A percentile compares a stretch with the other conserved stretches of the same genome.
These are phyloP conservation scores for Alethe diademata DNA, from an alignment of 2,113 vertebrate genomes.

Conservation along the genomic window DNA sequence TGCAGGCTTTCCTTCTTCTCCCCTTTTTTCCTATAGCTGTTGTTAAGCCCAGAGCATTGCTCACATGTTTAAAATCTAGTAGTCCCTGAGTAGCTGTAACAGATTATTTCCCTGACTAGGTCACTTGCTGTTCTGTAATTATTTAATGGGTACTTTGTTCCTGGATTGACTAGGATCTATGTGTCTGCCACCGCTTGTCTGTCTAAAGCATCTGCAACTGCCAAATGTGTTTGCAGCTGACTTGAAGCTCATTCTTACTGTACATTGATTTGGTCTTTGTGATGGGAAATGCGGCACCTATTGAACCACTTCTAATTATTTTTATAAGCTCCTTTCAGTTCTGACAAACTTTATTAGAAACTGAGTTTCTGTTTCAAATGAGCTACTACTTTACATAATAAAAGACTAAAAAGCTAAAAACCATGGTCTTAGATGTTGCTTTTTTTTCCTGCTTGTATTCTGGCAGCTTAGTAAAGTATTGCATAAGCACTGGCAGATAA, in stretches of 20 bases:
- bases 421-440: not conserved
- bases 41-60: not conserved
- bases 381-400: not conserved
- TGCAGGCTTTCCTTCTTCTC: not conserved
- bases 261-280: not conserved
- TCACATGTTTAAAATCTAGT: not conserved
- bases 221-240: not conserved
- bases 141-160: not conserved
- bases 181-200: not conserved
- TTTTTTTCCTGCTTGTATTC: not conserved
- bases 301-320: not conserved
- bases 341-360: not conserved
- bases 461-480: not conserved
- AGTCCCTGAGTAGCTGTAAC: not conserved
- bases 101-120: not conserved
- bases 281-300: not conserved
- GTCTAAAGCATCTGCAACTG: not conserved
- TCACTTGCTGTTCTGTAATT: not conserved
- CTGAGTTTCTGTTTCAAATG: not conserved
- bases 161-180: not conserved
- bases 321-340: not conserved
- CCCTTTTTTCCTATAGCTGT: not conserved
- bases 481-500: not conserved
- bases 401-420: not conserved
- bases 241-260: not conserved